A percentile compares a stretch with the other conserved stretches of the same genome.
Conservation (phyloP, 2,113 vertebrate species). For the Nannobrachium achirus region DNA sequence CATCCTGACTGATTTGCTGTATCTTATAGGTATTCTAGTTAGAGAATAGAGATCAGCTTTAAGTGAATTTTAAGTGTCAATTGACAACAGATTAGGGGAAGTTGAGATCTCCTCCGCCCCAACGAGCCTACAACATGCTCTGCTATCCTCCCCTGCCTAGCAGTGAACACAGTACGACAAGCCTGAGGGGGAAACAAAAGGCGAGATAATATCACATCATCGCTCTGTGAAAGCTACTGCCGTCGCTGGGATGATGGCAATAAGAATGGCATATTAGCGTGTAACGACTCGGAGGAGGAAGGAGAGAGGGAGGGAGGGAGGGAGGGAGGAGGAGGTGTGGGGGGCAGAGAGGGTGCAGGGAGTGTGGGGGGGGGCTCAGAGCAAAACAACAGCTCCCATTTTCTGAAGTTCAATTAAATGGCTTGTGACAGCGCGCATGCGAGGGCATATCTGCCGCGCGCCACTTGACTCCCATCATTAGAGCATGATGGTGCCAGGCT, state of each 20-base stretch:
- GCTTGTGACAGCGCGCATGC: conserved; percentile 74
- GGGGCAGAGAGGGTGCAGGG: not conserved
- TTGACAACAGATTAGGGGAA: not conserved
- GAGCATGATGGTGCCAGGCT: conserved; percentile 72
- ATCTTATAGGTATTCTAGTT: no score
- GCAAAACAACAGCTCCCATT: conserved; percentile 67
- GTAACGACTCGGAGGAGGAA: conserved; percentile 34
- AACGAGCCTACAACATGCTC: not conserved
- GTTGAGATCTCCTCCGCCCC: not conserved
- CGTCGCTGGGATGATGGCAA: conserved; percentile 55
- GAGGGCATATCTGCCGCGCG: conserved; percentile 73
- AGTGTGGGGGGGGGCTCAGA: conserved; percentile 36
- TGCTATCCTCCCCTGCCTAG: not conserved
- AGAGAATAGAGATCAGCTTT: no score
- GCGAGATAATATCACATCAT: conserved; percentile 40
- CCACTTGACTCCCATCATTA: conserved; percentile 81
- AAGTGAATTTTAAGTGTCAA: no score
- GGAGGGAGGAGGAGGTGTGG: not conserved
- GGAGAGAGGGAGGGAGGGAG: not conserved
- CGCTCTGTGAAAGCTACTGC: conserved; percentile 40
- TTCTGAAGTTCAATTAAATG: conserved; percentile 76
- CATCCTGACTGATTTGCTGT: no score
- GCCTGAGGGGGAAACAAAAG: conserved; percentile 17
- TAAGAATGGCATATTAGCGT: conserved; percentile 62
- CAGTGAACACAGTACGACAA: conserved; percentile 11